A percentile compares a stretch with the other conserved stretches of the same genome.
phyloP scores from a whole-genome alignment of 2,797 vertebrate genomes.

The Carcharodon carcharias region DNA sequence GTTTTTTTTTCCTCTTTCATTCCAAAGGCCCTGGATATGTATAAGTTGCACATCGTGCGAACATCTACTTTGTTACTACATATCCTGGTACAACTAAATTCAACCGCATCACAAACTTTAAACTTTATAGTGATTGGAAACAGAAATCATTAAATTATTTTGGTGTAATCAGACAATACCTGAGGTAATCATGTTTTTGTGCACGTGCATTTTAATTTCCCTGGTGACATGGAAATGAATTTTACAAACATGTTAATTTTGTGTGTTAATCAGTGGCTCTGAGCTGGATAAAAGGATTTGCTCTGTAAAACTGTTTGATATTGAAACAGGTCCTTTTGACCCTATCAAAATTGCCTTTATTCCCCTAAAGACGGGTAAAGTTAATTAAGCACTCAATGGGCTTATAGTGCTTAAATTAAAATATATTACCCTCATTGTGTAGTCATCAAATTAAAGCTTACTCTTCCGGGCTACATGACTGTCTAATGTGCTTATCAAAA shows the following conservation, averaged over 20 bases:
- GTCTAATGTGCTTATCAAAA: conserved; percentile 66
- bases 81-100: conserved; percentile 68
- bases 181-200: conserved; percentile 74
- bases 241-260: conserved; percentile 85
- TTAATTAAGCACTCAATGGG: conserved; percentile 88
- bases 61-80: conserved; percentile 53
- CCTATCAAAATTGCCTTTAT: conserved; percentile 80
- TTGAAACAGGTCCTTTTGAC: conserved; percentile 85
- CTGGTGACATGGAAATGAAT: conserved; percentile 71
- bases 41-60: background rate
- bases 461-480: conserved; percentile 54
- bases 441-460: conserved; percentile 63
- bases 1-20: background rate
- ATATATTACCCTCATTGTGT: conserved; percentile 80
- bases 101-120: conserved; percentile 60
- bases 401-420: conserved; percentile 86
- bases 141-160: conserved; percentile 76
- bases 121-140: conserved; percentile 72
- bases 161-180: conserved; percentile 75
- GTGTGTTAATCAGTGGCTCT: conserved; percentile 82
- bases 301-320: conserved; percentile 82
- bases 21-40: background rate
- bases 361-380: conserved; percentile 83
- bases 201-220: conserved; percentile 81
- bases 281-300: conserved; percentile 73